Conservation (phyloP, 2,797 vertebrate genomes). For the Tokudaia tokunoshimensis region DNA sequence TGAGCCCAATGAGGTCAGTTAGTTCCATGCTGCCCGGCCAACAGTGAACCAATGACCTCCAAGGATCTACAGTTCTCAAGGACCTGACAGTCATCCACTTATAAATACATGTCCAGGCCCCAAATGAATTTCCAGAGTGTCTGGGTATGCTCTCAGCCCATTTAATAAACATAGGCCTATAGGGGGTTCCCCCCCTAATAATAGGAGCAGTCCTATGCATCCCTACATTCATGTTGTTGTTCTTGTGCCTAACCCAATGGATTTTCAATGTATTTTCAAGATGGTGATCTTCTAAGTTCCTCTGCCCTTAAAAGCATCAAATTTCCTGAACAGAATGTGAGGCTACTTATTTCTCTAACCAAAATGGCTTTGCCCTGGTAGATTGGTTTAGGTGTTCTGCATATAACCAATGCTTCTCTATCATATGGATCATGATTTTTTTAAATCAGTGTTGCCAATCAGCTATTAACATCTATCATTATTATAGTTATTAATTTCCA, state of each 20-base stretch:
- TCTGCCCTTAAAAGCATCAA: constrained; percentile 8
- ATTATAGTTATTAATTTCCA: background rate
- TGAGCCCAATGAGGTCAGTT: background rate
- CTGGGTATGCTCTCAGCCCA: background rate
- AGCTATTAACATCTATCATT: background rate
- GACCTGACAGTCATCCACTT: background rate
- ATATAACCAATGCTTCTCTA: background rate
- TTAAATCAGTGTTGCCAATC: background rate
- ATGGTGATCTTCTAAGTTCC: background rate
- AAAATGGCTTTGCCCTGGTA: background rate
- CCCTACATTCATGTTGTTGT: background rate
- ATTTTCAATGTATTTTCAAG: background rate
- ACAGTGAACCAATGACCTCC: background rate
- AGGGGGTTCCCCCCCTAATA: background rate
- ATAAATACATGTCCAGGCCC: background rate
- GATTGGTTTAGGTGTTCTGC: background rate
- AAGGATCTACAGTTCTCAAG: background rate
- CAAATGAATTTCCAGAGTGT: background rate
- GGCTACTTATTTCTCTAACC: background rate
- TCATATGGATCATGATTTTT: background rate
- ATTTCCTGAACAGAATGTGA: background rate
- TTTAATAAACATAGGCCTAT: background rate
- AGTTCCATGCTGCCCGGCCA: background rate
- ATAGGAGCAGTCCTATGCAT: background rate
- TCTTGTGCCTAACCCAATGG: background rate